phyloP scores from a whole-genome alignment of 2,113 vertebrate species.

The Empidonax traillii region DNA sequence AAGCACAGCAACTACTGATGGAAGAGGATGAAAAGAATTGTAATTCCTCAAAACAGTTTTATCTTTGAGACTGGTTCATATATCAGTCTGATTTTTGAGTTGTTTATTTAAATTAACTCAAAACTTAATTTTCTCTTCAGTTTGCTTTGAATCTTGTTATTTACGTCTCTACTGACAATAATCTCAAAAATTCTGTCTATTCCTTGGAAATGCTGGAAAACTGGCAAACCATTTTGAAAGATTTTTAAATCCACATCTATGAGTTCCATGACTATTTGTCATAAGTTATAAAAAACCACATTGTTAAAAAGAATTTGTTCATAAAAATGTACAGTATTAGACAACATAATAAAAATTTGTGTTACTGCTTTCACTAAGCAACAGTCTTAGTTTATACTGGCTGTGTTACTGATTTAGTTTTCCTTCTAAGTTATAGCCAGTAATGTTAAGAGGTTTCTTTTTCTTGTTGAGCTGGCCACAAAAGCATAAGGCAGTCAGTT shows the following conservation, averaged over 20 bases:
- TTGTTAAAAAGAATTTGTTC: not conserved
- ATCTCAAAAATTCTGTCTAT: not conserved
- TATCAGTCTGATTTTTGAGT: not conserved
- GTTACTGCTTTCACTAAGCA: not conserved
- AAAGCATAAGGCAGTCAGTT: not conserved
- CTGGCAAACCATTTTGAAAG: not conserved
- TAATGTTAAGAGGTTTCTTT: not conserved
- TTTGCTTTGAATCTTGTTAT: not conserved
- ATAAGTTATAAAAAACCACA: not conserved
- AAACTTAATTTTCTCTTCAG: not conserved
- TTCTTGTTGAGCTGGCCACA: not conserved
- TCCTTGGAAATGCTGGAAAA: not conserved
- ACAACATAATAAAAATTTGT: not conserved
- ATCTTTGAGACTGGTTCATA: not conserved
- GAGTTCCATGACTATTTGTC: not conserved
- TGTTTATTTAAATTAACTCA: not conserved
- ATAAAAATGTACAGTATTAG: not conserved
- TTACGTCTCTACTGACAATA: not conserved
- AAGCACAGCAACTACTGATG: not conserved
- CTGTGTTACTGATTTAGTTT: not conserved
- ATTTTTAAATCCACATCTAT: not conserved
- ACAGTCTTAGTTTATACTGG: not conserved
- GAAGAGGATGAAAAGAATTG: not conserved
- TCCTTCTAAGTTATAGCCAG: not conserved
- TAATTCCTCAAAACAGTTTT: not conserved